Evolutionary conservation across 2,113 vertebrate genomes (phyloP).

Genomic region (Prunella himalayana): DNA sequence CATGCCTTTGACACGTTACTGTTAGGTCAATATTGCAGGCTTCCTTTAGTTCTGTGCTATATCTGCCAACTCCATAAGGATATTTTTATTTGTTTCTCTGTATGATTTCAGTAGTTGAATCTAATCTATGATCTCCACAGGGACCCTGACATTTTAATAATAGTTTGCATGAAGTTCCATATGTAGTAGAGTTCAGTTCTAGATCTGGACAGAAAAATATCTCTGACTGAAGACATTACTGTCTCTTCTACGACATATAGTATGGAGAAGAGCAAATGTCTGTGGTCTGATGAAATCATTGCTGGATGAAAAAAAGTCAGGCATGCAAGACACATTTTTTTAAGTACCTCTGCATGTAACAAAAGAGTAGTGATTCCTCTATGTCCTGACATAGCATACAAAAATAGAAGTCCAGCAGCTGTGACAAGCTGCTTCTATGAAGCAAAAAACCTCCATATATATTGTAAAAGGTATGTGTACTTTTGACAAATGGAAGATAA

Average conservation of each 20-base stretch:
- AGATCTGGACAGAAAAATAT: not conserved
- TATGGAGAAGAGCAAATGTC: not conserved
- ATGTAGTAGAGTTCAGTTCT: not conserved
- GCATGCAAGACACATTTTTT: not conserved
- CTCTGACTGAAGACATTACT: not conserved
- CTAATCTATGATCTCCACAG: not conserved
- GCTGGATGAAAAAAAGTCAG: not conserved
- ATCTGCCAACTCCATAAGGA: rapidly evolving
- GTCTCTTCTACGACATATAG: not conserved
- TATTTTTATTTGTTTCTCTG: not conserved
- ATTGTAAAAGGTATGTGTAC: not conserved
- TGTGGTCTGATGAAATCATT: not conserved
- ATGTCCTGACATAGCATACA: not conserved
- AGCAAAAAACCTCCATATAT: not conserved
- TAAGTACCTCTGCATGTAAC: not conserved
- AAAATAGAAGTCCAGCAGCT: not conserved
- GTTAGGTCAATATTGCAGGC: not conserved
- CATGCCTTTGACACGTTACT: not conserved
- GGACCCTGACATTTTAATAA: not conserved
- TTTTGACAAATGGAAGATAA: not conserved
- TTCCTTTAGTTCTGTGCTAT: not conserved
- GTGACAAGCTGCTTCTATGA: not conserved
- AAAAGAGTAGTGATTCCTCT: not conserved
- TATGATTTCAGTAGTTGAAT: not conserved
- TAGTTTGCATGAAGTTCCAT: not conserved